Conservation (phyloP, 2,888 invertebrate genomes). For the Caenorhabditis doughertyi region DNA sequence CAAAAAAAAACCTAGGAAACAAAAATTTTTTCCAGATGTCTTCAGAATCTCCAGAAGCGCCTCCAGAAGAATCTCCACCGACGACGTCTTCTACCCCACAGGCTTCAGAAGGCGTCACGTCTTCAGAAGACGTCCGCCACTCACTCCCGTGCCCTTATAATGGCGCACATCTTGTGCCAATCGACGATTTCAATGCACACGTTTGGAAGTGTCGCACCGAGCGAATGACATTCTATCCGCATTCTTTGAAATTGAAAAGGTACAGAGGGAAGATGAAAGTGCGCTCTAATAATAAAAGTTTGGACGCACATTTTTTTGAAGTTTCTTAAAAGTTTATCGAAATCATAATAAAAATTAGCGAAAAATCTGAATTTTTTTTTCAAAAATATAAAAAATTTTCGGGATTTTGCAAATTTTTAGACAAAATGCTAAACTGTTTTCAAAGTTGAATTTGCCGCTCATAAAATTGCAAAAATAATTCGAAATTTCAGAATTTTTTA, state of each 20-base stretch:
- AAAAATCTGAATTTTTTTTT: background rate
- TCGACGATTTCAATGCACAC: conserved; percentile 37
- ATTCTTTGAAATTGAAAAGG: conserved; percentile 31
- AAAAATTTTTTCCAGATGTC: background rate
- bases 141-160: conserved; percentile 31
- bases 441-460: too few relatives aligned
- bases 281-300: too few relatives aligned
- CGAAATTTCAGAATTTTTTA: too few relatives aligned
- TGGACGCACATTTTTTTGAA: too few relatives aligned
- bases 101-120: background rate
- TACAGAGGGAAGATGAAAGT: too few relatives aligned
- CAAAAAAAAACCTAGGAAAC: too few relatives aligned
- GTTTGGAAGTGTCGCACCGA: conserved; percentile 31
- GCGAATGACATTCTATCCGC: conserved; percentile 35
- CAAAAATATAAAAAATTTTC: background rate
- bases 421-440: too few relatives aligned
- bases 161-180: conserved; percentile 13
- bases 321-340: too few relatives aligned
- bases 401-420: too few relatives aligned
- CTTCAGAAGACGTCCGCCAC: background rate
- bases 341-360: background rate
- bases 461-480: too few relatives aligned
- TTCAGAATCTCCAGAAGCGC: background rate
- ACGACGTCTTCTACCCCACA: background rate
- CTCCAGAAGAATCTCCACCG: background rate